A percentile compares a stretch with the other conserved stretches of the same genome.
Conservation (phyloP, 2,888 invertebrate genomes). For the Philereme vetulata region DNA sequence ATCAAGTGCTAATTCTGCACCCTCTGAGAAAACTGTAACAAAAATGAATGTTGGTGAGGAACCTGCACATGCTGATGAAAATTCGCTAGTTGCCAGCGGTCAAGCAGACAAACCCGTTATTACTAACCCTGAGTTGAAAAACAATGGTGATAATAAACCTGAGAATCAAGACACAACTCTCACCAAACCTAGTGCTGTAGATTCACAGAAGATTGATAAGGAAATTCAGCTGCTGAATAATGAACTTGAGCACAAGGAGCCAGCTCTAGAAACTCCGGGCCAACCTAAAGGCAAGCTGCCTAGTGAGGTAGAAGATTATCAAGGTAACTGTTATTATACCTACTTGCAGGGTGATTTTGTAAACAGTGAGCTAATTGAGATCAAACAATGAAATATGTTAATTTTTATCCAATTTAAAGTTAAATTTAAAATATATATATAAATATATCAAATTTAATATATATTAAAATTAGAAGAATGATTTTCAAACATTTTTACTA, state of each 20-base stretch:
- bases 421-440: too few relatives aligned
- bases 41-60: slow-evolving; percentile 21
- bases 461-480: too few relatives aligned
- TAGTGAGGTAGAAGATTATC: slow-evolving; percentile 44
- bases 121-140: slow-evolving; percentile 12
- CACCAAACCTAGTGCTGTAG: slow-evolving; percentile 23
- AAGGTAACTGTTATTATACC: slow-evolving; percentile 34
- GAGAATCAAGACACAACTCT: slow-evolving; percentile 16
- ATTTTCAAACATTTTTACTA: too few relatives aligned
- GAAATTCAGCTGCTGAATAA: slow-evolving; percentile 23
- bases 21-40: slow-evolving; percentile 10
- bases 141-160: slow-evolving; percentile 3
- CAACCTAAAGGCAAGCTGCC: slow-evolving; percentile 32
- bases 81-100: slow-evolving; percentile 2
- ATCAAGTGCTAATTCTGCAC: slow-evolving; percentile 14
- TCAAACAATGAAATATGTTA: too few relatives aligned
- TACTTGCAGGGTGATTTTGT: background rate
- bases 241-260: slow-evolving; percentile 40
- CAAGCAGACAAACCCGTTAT: slow-evolving; percentile 21
- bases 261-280: slow-evolving; percentile 41
- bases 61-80: slow-evolving; percentile 16
- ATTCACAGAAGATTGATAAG: slow-evolving; percentile 22
- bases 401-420: too few relatives aligned
- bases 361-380: too few relatives aligned
- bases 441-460: too few relatives aligned